Percentiles rank a stretch among this genome's conserved stretches.
Evolutionary conservation across 2,113 vertebrate genomes (phyloP).

Genomic region (Mormyrus lacerda): DNA sequence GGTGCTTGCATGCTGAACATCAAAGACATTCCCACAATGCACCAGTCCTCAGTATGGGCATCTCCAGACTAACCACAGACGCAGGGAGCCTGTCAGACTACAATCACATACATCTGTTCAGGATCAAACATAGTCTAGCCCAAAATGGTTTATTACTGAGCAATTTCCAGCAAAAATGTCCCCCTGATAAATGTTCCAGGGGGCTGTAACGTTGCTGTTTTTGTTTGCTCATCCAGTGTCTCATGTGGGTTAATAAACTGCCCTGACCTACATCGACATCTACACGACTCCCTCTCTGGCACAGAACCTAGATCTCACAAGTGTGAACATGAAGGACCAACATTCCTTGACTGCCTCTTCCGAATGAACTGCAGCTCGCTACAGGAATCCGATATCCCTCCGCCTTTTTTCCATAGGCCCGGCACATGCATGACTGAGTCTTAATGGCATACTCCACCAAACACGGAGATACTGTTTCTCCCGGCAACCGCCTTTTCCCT

Average conservation of each 20-base stretch:
- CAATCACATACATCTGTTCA: background rate
- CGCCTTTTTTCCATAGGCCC: background rate
- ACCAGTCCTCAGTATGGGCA: background rate
- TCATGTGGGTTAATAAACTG: background rate
- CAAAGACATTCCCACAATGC: background rate
- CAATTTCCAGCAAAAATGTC: background rate
- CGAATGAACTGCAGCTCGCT: background rate
- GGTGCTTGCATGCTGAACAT: background rate
- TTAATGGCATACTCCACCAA: background rate
- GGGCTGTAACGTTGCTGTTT: background rate
- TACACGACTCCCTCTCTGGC: background rate
- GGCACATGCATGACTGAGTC: background rate
- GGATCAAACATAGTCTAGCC: background rate
- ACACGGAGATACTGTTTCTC: background rate
- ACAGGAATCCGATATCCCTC: background rate
- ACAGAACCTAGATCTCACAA: background rate
- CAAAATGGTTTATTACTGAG: background rate
- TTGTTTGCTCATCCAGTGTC: background rate
- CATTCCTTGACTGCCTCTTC: background rate
- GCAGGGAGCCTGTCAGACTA: background rate
- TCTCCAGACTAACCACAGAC: background rate
- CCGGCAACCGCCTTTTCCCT: background rate
- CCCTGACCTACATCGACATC: background rate
- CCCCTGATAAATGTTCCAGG: background rate
- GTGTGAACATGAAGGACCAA: background rate